phyloP scores from a whole-genome alignment of 1,140 invertebrate genomes.

The fruit fly (Drosophila melanogaster) region DNA sequence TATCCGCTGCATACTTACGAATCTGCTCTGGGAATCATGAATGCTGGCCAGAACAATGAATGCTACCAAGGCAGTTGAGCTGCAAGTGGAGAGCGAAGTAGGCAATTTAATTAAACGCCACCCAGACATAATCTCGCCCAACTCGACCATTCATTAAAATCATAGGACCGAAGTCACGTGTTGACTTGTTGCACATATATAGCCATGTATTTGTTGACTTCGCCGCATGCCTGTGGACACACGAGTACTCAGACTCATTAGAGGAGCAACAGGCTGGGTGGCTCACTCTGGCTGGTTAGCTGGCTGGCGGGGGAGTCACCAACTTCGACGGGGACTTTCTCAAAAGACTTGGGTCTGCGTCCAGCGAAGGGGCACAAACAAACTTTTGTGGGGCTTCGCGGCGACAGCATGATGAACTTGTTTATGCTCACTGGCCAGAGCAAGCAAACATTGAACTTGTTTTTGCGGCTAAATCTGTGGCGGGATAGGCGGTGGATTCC shows the following conservation, averaged over 20 bases:
- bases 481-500: background rate
- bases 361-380: constrained; percentile 70
- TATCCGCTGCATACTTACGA: constrained; percentile 65
- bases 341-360: constrained; percentile 40
- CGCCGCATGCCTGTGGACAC: constrained; percentile 43
- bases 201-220: constrained; percentile 70
- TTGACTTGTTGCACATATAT: constrained; percentile 68
- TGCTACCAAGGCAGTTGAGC: constrained; percentile 83
- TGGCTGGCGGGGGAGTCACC: constrained; percentile 1
- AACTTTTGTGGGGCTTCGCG: constrained; percentile 74
- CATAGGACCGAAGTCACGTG: constrained; percentile 60
- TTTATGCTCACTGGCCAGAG: constrained; percentile 60
- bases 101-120: constrained; percentile 50
- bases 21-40: constrained; percentile 74
- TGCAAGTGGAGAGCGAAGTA: constrained; percentile 51
- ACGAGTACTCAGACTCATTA: constrained; percentile 56
- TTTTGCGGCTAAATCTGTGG: constrained; percentile 40
- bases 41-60: constrained; percentile 74
- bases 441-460: constrained; percentile 82
- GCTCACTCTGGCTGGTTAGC: background rate
- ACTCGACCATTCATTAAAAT: constrained; percentile 55
- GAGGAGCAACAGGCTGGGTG: constrained; percentile 40
- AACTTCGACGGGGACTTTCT: constrained; percentile 63
- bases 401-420: constrained; percentile 64
- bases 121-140: constrained; percentile 9